These are phyloP conservation scores for Ceyx cyanopectus DNA, from an alignment of 2,113 vertebrate species.

Conservation along the genomic window DNA sequence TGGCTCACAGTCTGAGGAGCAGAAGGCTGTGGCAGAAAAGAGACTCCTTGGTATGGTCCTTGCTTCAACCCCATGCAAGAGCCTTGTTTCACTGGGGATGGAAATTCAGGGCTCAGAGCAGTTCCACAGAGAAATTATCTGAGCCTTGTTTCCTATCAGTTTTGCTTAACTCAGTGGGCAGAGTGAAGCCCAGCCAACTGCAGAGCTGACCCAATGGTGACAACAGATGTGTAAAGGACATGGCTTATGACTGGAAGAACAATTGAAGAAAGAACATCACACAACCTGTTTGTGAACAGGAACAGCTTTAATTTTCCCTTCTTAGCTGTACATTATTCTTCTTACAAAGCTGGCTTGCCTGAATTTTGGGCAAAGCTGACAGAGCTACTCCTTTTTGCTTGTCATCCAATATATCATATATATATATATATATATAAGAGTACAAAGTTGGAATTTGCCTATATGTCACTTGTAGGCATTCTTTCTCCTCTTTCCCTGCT, in stretches of 20 bases:
- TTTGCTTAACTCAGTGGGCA: neutral
- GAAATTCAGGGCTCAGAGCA: neutral
- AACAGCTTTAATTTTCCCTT: neutral
- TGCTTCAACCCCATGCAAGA: rapidly evolving
- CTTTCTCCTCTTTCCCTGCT: neutral
- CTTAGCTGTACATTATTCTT: neutral
- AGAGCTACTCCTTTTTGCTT: neutral
- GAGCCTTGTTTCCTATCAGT: neutral
- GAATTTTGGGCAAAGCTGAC: neutral
- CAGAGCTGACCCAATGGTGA: neutral
- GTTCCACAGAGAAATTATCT: neutral
- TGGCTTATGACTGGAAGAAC: neutral
- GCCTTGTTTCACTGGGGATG: neutral
- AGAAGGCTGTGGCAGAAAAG: neutral
- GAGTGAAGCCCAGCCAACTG: neutral
- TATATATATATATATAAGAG: neutral
- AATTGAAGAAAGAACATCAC: neutral
- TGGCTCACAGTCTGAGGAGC: neutral
- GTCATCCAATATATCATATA: neutral
- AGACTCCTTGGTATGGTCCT: neutral
- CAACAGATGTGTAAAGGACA: neutral
- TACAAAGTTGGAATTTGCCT: neutral
- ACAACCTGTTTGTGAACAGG: neutral
- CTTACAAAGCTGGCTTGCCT: neutral
- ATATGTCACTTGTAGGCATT: neutral